Base-by-base conservation (phyloP, 2,797 vertebrate species). In the Thunnus albacares region DNA sequence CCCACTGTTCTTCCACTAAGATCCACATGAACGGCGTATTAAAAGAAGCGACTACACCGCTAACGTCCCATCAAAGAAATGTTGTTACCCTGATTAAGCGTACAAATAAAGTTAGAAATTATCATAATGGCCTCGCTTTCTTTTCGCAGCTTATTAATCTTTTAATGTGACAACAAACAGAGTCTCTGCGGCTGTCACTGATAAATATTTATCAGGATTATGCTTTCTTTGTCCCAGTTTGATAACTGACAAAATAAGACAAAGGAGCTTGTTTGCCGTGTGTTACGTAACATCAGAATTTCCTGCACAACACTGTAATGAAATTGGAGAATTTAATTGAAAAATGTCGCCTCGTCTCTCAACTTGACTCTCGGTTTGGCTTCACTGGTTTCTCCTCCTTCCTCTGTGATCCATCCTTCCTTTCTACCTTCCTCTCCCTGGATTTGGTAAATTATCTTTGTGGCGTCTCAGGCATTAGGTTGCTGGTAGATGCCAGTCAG, bases 141-240 rank as follows among this genome's bases (percentile, higher is more conserved):
- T 85, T 76, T 77, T 49, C 82, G 80, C 71, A 79, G 62, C 68
- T 79, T 68, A 89, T 85, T 81, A 72, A 71, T 89, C 26, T 85
- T 79, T 80, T 88, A 78, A 87, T 71, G 60, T 81, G 77, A 79
- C 81, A 85, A 75, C 73, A 84, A 84, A 79, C 56, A 15, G 57
- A 24, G 69, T 67, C 65, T 71, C 58, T 28, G 70, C 56, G 67
- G 63, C 49, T 70, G 63, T 51, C 62, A 3, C 75, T 75, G 72
- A 79, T 84, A 71, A 86, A 87, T 87, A 86, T 90, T 86, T 67
- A 86, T 80, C 69, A 70, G 58, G 30, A 70, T 85, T 81, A 65
- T 30, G 45, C 59, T 58, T 47, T 61, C 18, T 64, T 76, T 80
- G 80, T 80, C 73, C 83, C 65, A 76, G 60, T 85, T 87, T 87